phyloP scores from a whole-genome alignment of 2,888 invertebrate genomes.

The Abrostola triplasia region DNA sequence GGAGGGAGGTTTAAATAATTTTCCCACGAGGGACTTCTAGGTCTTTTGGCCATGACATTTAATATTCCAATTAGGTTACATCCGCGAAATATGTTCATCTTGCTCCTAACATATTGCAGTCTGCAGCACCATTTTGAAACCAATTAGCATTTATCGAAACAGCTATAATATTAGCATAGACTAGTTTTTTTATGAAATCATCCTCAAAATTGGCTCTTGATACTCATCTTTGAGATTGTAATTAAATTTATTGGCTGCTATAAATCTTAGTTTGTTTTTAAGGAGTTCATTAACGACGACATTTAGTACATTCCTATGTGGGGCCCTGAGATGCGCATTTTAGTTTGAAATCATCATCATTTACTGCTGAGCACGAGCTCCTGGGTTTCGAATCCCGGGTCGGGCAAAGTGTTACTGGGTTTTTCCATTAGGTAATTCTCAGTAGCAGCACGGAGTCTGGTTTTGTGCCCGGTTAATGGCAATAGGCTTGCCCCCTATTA shows the following conservation, averaged over 20 bases:
- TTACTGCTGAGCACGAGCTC: too few species aligned
- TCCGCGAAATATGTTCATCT: constrained; percentile 7
- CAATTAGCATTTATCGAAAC: constrained; percentile 18
- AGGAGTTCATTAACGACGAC: not conserved
- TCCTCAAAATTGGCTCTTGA: not conserved
- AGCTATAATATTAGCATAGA: constrained; percentile 6
- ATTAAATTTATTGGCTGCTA: constrained; percentile 3
- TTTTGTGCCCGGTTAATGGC: too few species aligned
- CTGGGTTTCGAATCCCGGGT: too few species aligned
- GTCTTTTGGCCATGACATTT: not conserved
- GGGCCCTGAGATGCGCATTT: too few species aligned
- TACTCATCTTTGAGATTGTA: not conserved
- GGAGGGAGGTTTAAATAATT: too few species aligned
- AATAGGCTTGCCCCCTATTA: too few species aligned
- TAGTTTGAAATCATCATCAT: too few species aligned
- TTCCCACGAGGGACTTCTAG: too few species aligned
- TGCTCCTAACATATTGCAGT: constrained; percentile 6
- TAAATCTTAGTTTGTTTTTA: constrained; percentile 7
- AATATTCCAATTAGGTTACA: constrained; percentile 9
- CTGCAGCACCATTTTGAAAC: constrained; percentile 13
- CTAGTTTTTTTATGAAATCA: constrained; percentile 8
- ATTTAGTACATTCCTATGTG: constrained; percentile 1
- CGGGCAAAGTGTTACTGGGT: too few species aligned
- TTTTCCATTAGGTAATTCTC: too few species aligned
- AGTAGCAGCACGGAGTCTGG: too few species aligned